phyloP scores from a whole-genome alignment of 2,888 invertebrate genomes.

The Cryptus armator region DNA sequence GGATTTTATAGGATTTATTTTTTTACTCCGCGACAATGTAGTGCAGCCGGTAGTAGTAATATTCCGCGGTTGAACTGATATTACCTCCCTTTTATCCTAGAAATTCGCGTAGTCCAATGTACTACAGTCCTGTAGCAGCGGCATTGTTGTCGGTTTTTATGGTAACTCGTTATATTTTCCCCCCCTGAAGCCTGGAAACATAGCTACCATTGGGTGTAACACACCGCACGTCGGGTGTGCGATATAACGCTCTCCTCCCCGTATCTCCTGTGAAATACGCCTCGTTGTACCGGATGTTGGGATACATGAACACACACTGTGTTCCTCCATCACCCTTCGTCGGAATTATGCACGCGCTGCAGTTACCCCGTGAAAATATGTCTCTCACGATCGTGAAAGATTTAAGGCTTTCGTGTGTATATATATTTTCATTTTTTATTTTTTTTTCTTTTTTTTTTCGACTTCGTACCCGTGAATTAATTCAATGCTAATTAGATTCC shows the following conservation, averaged over 20 bases:
- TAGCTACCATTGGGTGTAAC: slow-evolving; percentile 60
- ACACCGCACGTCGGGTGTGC: slow-evolving; percentile 24
- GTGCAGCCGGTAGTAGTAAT: slow-evolving; percentile 8
- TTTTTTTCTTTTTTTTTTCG: no score
- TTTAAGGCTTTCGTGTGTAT: slow-evolving; percentile 6
- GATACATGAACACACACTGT: slow-evolving; percentile 1
- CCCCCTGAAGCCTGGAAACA: slow-evolving; percentile 28
- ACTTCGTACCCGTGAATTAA: no score
- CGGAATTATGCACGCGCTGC: slow-evolving; percentile 27
- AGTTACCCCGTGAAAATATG: background rate
- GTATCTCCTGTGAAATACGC: slow-evolving; percentile 26
- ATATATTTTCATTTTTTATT: background rate
- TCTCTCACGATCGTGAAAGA: slow-evolving; percentile 4
- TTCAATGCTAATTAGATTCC: no score
- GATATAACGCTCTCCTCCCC: slow-evolving; percentile 27
- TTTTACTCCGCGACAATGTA: background rate
- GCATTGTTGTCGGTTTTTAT: slow-evolving; percentile 63
- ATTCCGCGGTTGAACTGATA: slow-evolving; percentile 29
- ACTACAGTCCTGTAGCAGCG: slow-evolving; percentile 10
- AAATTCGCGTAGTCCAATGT: background rate
- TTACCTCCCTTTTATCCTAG: slow-evolving; percentile 47
- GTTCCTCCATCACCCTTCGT: background rate
- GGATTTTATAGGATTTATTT: background rate
- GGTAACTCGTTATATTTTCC: slow-evolving; percentile 65
- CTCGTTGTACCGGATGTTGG: slow-evolving; percentile 23